Conservation (phyloP, 2,888 invertebrate species). For the Glaucopsyche alexis region DNA sequence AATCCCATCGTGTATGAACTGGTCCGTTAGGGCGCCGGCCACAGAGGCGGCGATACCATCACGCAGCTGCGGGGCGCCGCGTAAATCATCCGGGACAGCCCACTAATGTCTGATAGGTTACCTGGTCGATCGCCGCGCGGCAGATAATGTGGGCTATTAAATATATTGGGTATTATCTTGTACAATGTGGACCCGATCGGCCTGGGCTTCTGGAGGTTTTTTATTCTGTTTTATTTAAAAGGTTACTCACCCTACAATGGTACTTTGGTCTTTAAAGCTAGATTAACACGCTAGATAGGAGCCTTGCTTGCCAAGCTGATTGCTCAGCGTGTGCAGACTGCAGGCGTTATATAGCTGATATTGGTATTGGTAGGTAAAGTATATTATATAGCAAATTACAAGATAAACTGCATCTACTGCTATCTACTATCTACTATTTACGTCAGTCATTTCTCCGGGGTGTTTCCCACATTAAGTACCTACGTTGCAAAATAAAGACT, state of each 20-base stretch:
- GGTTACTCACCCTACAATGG: background rate
- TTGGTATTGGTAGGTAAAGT: too few relatives aligned
- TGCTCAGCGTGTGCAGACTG: too few relatives aligned
- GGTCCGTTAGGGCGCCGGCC: background rate
- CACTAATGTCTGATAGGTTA: conserved; percentile 11
- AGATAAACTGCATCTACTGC: too few relatives aligned
- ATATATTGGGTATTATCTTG: conserved; percentile 8
- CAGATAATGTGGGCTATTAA: conserved; percentile 17
- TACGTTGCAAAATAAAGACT: background rate
- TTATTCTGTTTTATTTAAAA: background rate
- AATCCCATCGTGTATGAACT: background rate
- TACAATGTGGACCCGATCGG: background rate
- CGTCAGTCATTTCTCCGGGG: background rate
- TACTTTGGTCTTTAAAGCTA: background rate
- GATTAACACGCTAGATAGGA: background rate
- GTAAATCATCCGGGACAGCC: conserved; percentile 44
- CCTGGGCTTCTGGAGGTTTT: background rate
- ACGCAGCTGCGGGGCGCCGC: conserved; percentile 47
- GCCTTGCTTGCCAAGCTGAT: background rate
- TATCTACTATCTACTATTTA: too few relatives aligned
- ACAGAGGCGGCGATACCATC: conserved; percentile 41
- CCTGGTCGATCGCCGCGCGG: conserved; percentile 15
- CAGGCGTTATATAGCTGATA: too few relatives aligned
- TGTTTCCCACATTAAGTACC: background rate
- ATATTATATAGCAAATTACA: too few relatives aligned